Evolutionary conservation across 2,888 invertebrate species (phyloP).

Genomic region (Himalopsyche kuldschensis): DNA sequence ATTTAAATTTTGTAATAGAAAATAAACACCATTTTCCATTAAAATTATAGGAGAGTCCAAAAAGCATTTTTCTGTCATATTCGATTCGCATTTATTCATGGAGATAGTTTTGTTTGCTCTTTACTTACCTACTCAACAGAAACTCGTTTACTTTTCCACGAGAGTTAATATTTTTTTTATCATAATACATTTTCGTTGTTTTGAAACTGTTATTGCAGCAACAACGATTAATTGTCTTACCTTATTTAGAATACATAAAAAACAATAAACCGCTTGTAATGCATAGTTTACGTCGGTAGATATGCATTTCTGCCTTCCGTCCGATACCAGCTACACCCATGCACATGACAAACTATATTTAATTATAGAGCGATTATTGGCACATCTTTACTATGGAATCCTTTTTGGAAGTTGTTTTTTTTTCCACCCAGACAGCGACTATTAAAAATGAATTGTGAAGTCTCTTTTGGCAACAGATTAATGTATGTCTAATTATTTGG

Average conservation of each 20-base stretch:
- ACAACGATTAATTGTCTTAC: background rate
- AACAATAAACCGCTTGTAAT: background rate
- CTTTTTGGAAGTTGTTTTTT: slow-evolving; percentile 1
- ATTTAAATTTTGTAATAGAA: no score
- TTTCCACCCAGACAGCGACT: background rate
- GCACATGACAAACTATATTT: background rate
- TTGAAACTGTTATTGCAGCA: background rate
- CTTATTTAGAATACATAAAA: background rate
- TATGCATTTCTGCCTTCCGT: background rate
- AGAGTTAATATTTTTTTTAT: no score
- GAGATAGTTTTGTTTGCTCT: no score
- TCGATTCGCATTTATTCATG: no score
- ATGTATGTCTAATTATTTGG: background rate
- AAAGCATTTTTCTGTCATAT: no score
- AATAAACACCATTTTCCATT: no score
- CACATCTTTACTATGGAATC: background rate
- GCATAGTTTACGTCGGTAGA: background rate
- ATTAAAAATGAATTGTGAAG: background rate
- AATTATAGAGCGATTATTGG: slow-evolving; percentile 1
- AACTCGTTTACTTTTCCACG: no score
- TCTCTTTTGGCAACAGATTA: background rate
- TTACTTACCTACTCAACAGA: no score
- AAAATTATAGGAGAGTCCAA: no score
- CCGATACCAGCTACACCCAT: background rate
- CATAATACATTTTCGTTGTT: background rate